These are phyloP conservation scores for Sebastes fasciatus DNA, from an alignment of 2,113 vertebrate species.

Conservation along the genomic window DNA sequence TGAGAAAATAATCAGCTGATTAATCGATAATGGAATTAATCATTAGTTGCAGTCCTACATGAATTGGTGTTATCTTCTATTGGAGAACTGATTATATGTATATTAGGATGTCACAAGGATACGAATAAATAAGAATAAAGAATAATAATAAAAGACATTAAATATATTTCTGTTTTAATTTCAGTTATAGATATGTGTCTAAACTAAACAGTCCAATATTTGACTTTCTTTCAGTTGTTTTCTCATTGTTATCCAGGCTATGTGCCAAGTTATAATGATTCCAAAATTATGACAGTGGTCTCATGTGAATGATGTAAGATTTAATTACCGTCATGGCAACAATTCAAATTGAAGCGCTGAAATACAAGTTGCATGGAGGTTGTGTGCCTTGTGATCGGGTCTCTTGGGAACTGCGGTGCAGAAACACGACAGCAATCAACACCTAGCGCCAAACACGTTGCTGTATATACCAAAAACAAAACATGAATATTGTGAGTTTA, in stretches of 20 bases:
- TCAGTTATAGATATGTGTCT: background rate
- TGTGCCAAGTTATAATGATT: slow-evolving; percentile 4
- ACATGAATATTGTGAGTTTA: too few species aligned
- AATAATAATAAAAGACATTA: background rate
- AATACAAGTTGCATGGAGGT: slow-evolving; percentile 1
- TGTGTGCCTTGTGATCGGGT: background rate
- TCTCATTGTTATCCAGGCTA: slow-evolving; percentile 1
- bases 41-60: too few species aligned
- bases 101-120: too few species aligned
- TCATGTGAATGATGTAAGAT: slow-evolving; percentile 39
- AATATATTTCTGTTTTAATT: background rate
- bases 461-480: too few species aligned
- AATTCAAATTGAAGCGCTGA: slow-evolving; percentile 4
- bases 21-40: too few species aligned
- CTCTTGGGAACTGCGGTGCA: too few species aligned
- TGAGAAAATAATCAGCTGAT: too few species aligned
- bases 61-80: too few species aligned
- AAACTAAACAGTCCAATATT: slow-evolving; percentile 18
- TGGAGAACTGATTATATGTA: too few species aligned
- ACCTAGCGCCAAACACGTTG: too few species aligned
- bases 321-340: slow-evolving; percentile 35
- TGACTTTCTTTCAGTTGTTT: slow-evolving; percentile 1
- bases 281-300: slow-evolving; percentile 10
- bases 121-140: too few species aligned
- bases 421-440: too few species aligned